A percentile compares a stretch with the other conserved stretches of the same genome.
Evolutionary conservation across 2,113 vertebrate species (phyloP).

Genomic region (Collichthys lucidus): DNA sequence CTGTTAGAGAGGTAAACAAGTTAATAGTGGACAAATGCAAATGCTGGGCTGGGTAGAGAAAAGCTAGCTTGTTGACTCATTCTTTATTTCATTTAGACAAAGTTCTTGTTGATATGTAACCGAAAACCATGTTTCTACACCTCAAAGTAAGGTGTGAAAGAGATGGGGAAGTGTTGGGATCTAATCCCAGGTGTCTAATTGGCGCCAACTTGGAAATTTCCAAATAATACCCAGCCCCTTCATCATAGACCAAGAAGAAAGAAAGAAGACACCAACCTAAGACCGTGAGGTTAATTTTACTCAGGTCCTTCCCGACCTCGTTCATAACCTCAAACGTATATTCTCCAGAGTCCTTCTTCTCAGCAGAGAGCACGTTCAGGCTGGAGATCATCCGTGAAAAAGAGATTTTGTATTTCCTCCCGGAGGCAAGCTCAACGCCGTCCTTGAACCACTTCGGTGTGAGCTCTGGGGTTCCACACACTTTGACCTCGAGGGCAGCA

Average conservation of each 20-base stretch:
- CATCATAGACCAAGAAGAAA: conserved; percentile 29
- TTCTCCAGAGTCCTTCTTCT: conserved; percentile 91
- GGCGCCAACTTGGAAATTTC: not conserved
- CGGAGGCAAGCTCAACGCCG: conserved; percentile 91
- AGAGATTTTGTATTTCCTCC: conserved; percentile 94
- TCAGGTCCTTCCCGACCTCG: conserved; percentile 94
- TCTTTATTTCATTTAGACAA: not conserved
- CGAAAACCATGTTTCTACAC: not conserved
- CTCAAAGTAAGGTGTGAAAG: not conserved
- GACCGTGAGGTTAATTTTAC: conserved; percentile 92
- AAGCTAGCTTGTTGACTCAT: too few relatives aligned
- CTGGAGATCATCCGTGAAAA: conserved; percentile 92
- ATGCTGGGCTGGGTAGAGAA: not conserved
- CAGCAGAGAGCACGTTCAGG: conserved; percentile 92
- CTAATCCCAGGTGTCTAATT: not conserved
- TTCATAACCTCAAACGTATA: conserved; percentile 97
- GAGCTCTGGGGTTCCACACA: conserved; percentile 94
- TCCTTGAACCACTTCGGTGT: conserved; percentile 96
- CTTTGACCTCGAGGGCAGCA: conserved; percentile 94
- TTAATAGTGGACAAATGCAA: conserved; percentile 13
- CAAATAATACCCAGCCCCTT: conserved; percentile 13
- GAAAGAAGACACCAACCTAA: conserved; percentile 88
- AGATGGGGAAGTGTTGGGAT: not conserved
- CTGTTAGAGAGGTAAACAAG: conserved; percentile 81
- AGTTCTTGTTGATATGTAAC: not conserved